Evolutionary conservation across 2,888 invertebrate genomes (phyloP), one percentile per base, ranked within the genome.

Genomic region (Callyntrura sp.): DNA sequence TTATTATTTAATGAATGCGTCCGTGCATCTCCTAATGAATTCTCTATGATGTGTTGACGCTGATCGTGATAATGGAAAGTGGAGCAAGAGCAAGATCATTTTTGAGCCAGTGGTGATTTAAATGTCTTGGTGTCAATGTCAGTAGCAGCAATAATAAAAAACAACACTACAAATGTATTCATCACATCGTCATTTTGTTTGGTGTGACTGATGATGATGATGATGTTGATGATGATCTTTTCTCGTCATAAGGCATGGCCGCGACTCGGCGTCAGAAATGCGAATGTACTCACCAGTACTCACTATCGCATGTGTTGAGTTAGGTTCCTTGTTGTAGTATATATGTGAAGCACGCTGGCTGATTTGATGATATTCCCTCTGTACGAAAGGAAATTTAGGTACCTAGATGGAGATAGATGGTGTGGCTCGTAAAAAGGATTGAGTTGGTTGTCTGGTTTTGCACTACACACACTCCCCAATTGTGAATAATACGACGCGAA

Each of bases 111-210:
- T 86, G 79, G 70, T 14, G 68, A 57, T 87, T 62, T 43, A 79
- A 87, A 87, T 87, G 87, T 79, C 87, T 23, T 81, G 68, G 62
- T 87, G 81, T 81, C 81, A 87, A 87, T 87, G 87, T 85, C 85
- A 85, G n/a, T 65, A 55, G 35, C 85, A 85, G n/a, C 48, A 55
- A 55, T 84, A 51, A 84, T 81, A 51, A 78, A 78, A 78, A 55
- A 25, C 51, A 78, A 51, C 51, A 78, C 28, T 25, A 12, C n/a
- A 9, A 23, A 48, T 20, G 12, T 14, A 45, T 48, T 48, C 45
- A 55, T 51, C 55, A 78, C 25, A 6, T 23, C 78, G 55, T 55
- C 78, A 78, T 55, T 55, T 35, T n/a, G 35, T 6, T 35, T 2
- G 35, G 2, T 35, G 35, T 35, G n/a, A 45, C 5, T 6, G 17